Percentiles rank a stretch among this genome's conserved stretches.
These are phyloP conservation scores for Anoplopoma fimbria DNA, from an alignment of 2,113 vertebrate species.

Conservation along the genomic window DNA sequence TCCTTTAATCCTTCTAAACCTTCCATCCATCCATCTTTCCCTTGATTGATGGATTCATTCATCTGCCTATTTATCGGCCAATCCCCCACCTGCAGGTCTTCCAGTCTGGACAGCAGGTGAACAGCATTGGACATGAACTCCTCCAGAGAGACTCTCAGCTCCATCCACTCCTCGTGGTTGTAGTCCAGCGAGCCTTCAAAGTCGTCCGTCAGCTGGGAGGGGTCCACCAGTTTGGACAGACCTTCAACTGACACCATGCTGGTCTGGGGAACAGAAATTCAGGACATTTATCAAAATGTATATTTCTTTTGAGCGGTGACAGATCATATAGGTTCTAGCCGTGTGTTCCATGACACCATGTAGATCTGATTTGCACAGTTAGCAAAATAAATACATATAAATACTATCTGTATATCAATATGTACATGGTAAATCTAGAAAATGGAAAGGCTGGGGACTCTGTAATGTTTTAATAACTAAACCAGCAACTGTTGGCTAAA, in stretches of 20 bases:
- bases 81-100: conserved; percentile 89
- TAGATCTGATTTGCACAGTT: too few relatives aligned
- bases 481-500: too few relatives aligned
- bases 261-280: conserved; percentile 82
- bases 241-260: conserved; percentile 99
- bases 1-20: neutral
- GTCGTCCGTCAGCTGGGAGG: conserved; percentile 97
- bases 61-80: neutral
- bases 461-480: too few relatives aligned
- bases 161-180: conserved; percentile 98
- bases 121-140: conserved; percentile 96
- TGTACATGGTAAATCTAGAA: too few relatives aligned
- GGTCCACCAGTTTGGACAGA: conserved; percentile 95
- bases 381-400: too few relatives aligned
- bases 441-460: too few relatives aligned
- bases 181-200: conserved; percentile 98
- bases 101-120: conserved; percentile 94
- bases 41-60: neutral
- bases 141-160: conserved; percentile 93
- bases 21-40: neutral
- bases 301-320: neutral
- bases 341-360: neutral
- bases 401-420: too few relatives aligned
- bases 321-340: neutral
- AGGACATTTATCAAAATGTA: neutral